Conservation (phyloP, 2,797 vertebrate species). For the Sardinella longiceps region DNA sequence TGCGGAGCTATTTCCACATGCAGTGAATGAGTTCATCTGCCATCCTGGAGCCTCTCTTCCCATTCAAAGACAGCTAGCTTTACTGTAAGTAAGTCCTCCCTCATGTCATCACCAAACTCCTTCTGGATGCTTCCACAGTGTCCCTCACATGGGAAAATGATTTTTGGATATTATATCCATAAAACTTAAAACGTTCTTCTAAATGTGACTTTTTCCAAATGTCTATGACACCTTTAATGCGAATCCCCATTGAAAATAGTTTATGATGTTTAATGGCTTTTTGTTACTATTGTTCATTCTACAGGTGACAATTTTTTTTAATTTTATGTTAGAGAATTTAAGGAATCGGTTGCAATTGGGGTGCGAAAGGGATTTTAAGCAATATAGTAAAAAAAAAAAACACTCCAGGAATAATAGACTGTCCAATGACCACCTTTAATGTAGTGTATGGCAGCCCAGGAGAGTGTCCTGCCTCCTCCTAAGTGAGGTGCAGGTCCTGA, state of each 20-base stretch:
- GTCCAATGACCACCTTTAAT: no score
- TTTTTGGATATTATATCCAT: background rate
- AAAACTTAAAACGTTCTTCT: no score
- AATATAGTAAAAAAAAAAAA: no score
- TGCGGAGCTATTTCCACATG: background rate
- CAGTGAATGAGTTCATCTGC: background rate
- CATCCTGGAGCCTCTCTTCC: background rate
- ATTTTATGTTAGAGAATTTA: no score
- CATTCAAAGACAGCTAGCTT: background rate
- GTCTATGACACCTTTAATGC: background rate
- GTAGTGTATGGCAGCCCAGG: background rate
- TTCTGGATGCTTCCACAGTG: background rate
- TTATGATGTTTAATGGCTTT: no score
- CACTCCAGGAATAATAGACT: no score
- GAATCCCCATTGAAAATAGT: no score
- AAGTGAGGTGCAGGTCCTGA: background rate
- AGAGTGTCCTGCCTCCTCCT: background rate
- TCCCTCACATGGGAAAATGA: background rate
- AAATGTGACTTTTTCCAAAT: no score
- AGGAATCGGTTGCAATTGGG: no score
- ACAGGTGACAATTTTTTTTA: no score
- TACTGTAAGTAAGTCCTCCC: background rate
- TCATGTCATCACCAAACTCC: background rate
- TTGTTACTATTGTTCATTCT: no score
- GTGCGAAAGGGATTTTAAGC: no score